phyloP scores from a whole-genome alignment of 2,888 invertebrate species.

The Sylvicola cinctus region DNA sequence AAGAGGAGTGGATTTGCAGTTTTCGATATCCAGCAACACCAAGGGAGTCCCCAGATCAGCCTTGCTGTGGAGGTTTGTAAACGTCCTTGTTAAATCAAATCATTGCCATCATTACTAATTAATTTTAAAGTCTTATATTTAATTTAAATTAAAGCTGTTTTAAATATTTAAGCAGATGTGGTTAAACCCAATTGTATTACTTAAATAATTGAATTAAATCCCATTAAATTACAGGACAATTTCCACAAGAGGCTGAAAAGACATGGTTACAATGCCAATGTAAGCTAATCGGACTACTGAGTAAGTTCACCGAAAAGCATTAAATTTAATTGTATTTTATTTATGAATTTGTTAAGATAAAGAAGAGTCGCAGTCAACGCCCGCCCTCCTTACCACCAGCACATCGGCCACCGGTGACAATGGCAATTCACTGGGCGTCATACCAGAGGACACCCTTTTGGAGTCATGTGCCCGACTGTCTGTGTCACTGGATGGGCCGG shows the following conservation, averaged over 20 bases:
- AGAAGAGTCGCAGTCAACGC: slow-evolving; percentile 79
- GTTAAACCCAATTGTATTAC: not conserved
- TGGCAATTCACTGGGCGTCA: slow-evolving; percentile 52
- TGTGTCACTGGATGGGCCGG: slow-evolving; percentile 69
- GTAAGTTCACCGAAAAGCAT: slow-evolving; percentile 22
- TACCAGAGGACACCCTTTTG: slow-evolving; percentile 66
- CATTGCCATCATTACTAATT: not conserved
- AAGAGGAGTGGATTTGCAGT: slow-evolving; percentile 90
- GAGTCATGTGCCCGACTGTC: slow-evolving; percentile 74
- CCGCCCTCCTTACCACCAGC: slow-evolving; percentile 54
- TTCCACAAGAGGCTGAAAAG: slow-evolving; percentile 72
- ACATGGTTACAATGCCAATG: slow-evolving; percentile 81
- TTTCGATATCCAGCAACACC: slow-evolving; percentile 72
- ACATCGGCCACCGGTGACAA: slow-evolving; percentile 34
- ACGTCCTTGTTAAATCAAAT: slow-evolving; percentile 8
- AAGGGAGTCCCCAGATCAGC: slow-evolving; percentile 38
- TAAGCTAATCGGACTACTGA: slow-evolving; percentile 62
- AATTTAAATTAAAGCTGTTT: not conserved
- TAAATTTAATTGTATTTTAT: slow-evolving; percentile 1
- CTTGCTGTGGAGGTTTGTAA: slow-evolving; percentile 42
- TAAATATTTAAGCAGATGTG: not conserved
- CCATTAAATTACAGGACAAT: slow-evolving; percentile 40
- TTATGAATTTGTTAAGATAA: slow-evolving; percentile 36
- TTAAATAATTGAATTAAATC: not conserved
- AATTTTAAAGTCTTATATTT: too few relatives aligned